Percentiles rank a stretch among this genome's conserved stretches.
phyloP scores from a whole-genome alignment of 2,797 vertebrate species.

The Acanthurus tractus region DNA sequence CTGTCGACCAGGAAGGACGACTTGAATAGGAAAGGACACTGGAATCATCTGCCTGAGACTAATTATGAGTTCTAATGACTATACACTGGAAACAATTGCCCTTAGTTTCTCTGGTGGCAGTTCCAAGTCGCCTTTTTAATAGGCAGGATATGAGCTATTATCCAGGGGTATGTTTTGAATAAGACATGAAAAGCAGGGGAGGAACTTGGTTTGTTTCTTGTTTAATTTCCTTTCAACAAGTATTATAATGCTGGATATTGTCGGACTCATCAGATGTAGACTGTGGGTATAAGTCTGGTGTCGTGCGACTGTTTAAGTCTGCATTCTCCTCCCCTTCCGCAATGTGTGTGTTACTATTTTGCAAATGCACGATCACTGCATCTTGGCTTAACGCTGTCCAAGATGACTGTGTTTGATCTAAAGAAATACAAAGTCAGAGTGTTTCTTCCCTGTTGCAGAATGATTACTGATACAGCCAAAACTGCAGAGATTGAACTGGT shows the following conservation, averaged over 20 bases:
- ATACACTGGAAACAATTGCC: slow-evolving; percentile 77
- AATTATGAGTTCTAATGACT: slow-evolving; percentile 73
- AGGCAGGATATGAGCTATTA: slow-evolving; percentile 77
- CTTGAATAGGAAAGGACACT: slow-evolving; percentile 39
- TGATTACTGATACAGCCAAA: too few relatives aligned
- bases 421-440: too few relatives aligned
- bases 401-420: too few relatives aligned
- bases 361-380: too few relatives aligned
- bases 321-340: too few relatives aligned
- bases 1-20: slow-evolving; percentile 43
- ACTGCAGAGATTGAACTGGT: too few relatives aligned
- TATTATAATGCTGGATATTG: slow-evolving; percentile 3
- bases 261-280: too few relatives aligned
- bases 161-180: slow-evolving; percentile 79
- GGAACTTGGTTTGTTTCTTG: slow-evolving; percentile 41
- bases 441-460: too few relatives aligned
- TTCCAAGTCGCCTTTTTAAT: slow-evolving; percentile 66
- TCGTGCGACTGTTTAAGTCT: too few relatives aligned
- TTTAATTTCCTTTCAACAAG: slow-evolving; percentile 47
- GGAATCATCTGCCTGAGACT: slow-evolving; percentile 65
- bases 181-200: slow-evolving; percentile 66
- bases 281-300: too few relatives aligned
- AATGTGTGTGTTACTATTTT: too few relatives aligned
- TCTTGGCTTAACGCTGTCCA: too few relatives aligned
- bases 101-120: slow-evolving; percentile 63